phyloP scores from a whole-genome alignment of 64 coral and sea anemone genomes.

The Stichodactyla helianthus region DNA sequence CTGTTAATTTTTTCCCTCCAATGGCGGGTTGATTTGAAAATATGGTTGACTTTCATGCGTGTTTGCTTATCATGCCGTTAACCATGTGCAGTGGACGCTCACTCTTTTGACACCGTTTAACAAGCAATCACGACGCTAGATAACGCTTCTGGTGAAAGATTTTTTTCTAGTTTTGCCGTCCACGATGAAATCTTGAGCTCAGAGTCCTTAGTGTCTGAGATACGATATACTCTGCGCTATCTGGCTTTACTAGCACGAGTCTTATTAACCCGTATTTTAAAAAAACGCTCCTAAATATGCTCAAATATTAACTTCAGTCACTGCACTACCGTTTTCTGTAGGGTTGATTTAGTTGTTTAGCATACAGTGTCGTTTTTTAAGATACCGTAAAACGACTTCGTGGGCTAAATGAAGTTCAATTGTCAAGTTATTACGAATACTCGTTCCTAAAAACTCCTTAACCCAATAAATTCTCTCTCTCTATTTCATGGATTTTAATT shows the following conservation, averaged over 20 bases:
- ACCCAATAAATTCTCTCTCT: neutral
- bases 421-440: neutral
- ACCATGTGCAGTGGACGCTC: neutral
- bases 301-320: neutral
- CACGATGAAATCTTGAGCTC: neutral
- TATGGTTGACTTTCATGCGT: neutral
- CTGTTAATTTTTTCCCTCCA: neutral
- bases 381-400: too few relatives aligned
- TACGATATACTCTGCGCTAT: neutral
- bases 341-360: neutral
- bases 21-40: conserved; percentile 63
- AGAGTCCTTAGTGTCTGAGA: neutral
- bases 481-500: neutral
- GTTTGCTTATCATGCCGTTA: neutral
- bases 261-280: neutral
- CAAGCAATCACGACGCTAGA: neutral
- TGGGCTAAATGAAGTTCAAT: neutral
- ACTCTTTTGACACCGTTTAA: neutral
- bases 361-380: neutral
- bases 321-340: neutral
- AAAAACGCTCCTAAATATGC: neutral
- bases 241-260: neutral
- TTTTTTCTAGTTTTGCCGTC: neutral
- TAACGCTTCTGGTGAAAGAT: neutral
- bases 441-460: neutral